phyloP scores from a whole-genome alignment of 1,140 invertebrate genomes.

The Drosophila seguyi region DNA sequence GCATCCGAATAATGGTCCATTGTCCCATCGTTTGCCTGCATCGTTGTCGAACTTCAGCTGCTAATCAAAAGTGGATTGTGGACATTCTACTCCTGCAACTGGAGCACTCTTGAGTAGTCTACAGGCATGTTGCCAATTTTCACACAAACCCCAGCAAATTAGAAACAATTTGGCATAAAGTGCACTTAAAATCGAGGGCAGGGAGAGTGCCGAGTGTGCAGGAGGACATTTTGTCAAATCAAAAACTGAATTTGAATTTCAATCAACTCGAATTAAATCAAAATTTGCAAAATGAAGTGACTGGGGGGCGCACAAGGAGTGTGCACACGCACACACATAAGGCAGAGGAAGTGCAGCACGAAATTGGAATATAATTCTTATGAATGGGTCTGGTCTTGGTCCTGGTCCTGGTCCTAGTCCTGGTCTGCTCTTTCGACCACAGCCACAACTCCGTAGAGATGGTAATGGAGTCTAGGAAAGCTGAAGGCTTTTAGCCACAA shows the following conservation, averaged over 20 bases:
- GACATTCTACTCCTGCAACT: slow-evolving; percentile 13
- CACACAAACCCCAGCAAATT: slow-evolving; percentile 40
- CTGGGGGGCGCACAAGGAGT: not conserved
- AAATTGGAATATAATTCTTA: slow-evolving; percentile 77
- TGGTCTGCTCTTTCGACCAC: slow-evolving; percentile 36
- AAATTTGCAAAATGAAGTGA: slow-evolving; percentile 76
- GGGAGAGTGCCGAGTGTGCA: slow-evolving; percentile 7
- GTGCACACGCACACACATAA: not conserved
- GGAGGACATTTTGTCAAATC: slow-evolving; percentile 68
- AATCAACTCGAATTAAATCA: slow-evolving; percentile 78
- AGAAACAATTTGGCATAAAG: slow-evolving; percentile 67
- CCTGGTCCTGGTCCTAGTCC: not conserved
- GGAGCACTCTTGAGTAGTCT: slow-evolving; percentile 7
- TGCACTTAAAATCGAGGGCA: slow-evolving; percentile 52
- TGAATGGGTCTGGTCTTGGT: slow-evolving; percentile 51
- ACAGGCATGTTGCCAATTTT: slow-evolving; percentile 57
- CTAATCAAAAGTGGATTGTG: slow-evolving; percentile 38
- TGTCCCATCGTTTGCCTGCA: slow-evolving; percentile 8
- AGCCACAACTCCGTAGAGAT: slow-evolving; percentile 27
- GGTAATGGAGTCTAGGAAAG: slow-evolving; percentile 18
- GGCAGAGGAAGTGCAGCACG: slow-evolving; percentile 37
- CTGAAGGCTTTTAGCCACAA: slow-evolving; percentile 59
- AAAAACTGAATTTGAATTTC: slow-evolving; percentile 76
- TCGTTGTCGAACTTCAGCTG: slow-evolving; percentile 38
- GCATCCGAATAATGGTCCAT: slow-evolving; percentile 11